A percentile compares a stretch with the other conserved stretches of the same genome.
These are phyloP conservation scores for Channa argus DNA, from an alignment of 2,113 vertebrate genomes.

Conservation along the genomic window DNA sequence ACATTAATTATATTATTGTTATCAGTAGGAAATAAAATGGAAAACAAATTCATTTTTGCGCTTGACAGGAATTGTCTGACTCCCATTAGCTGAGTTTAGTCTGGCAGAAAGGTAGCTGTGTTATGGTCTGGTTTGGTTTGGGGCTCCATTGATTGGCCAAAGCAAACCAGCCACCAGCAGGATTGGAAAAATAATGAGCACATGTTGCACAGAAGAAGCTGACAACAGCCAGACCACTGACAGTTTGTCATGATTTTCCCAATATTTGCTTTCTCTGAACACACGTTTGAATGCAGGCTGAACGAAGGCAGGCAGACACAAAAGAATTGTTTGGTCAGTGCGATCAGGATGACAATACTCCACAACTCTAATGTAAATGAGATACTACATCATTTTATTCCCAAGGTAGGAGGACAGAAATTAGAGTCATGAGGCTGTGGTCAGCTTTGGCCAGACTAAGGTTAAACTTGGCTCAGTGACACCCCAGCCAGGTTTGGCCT, in stretches of 20 bases:
- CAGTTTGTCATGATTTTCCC: constrained; percentile 20
- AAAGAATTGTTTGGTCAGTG: too few relatives aligned
- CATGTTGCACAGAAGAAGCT: constrained; percentile 12
- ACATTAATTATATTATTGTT: neutral
- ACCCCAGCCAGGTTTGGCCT: constrained; percentile 59
- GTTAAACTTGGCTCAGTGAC: constrained; percentile 52
- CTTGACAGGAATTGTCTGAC: constrained; percentile 17
- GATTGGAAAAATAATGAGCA: constrained; percentile 49
- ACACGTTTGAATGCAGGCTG: neutral
- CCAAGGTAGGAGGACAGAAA: neutral
- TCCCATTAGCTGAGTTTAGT: constrained; percentile 18
- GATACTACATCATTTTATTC: neutral
- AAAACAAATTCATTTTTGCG: neutral
- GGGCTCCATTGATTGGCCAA: constrained; percentile 13
- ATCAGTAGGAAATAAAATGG: constrained; percentile 1
- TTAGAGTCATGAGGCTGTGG: neutral
- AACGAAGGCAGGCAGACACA: neutral
- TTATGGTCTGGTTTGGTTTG: constrained; percentile 15
- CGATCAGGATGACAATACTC: too few relatives aligned
- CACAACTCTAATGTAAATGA: neutral
- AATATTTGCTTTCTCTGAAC: neutral
- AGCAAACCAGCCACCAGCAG: constrained; percentile 43
- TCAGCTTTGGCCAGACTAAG: constrained; percentile 38
- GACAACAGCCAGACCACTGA: constrained; percentile 21
- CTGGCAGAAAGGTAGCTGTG: constrained; percentile 21